Percentiles rank a stretch among this genome's conserved stretches.
These are phyloP conservation scores for Apomyelois bistriatella DNA, from an alignment of 2,888 invertebrate genomes.

Conservation along the genomic window DNA sequence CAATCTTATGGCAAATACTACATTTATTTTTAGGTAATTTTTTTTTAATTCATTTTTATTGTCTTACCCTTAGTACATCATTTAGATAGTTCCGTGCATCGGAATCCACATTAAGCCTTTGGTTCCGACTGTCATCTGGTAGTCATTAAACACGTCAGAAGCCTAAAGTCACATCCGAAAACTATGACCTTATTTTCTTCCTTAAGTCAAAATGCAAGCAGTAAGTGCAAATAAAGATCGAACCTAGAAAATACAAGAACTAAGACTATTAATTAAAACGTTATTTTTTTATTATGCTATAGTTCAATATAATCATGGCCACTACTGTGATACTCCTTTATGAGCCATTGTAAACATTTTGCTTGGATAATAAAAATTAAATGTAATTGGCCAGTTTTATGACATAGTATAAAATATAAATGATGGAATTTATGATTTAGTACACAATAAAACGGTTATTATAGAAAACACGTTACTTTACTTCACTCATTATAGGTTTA, in stretches of 20 bases:
- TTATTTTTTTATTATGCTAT: background rate
- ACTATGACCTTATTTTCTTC: too few species aligned
- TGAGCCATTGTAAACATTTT: background rate
- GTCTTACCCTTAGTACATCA: too few species aligned
- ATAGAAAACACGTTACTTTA: background rate
- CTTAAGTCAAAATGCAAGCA: too few species aligned
- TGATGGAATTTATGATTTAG: conserved; percentile 4
- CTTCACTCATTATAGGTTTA: background rate
- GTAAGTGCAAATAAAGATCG: too few species aligned
- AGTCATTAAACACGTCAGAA: too few species aligned
- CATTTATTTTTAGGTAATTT: too few species aligned
- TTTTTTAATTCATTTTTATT: background rate
- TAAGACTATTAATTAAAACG: too few species aligned
- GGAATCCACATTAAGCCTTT: too few species aligned
- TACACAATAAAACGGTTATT: background rate
- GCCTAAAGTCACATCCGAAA: too few species aligned
- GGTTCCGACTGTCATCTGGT: too few species aligned
- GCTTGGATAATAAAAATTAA: conserved; percentile 1
- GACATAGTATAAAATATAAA: background rate
- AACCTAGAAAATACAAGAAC: too few species aligned
- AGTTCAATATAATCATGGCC: background rate
- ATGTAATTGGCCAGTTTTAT: background rate
- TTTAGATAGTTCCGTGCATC: too few species aligned
- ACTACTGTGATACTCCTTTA: conserved; percentile 4
- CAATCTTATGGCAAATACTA: background rate